phyloP scores from a whole-genome alignment of 2,888 invertebrate genomes.

The Thysanoteuthis rhombus region DNA sequence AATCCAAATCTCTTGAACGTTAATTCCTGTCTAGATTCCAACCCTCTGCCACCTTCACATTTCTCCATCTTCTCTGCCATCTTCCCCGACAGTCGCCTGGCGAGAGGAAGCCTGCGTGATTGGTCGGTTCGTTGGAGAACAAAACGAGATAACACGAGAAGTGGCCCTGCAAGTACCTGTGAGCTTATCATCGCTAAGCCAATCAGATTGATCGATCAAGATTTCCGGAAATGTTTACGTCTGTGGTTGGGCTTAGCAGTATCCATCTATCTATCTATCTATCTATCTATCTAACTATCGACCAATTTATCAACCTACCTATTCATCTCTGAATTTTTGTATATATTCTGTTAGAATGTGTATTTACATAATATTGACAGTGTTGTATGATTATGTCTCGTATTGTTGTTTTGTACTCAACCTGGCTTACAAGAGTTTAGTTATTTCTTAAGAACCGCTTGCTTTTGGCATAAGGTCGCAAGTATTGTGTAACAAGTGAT shows the following conservation, averaged over 20 bases:
- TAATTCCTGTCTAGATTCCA: neutral
- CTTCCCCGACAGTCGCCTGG: neutral
- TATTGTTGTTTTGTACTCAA: too few species aligned
- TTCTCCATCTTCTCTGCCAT: neutral
- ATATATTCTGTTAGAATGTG: too few species aligned
- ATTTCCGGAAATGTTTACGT: neutral
- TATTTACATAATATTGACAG: too few species aligned
- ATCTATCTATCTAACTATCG: neutral
- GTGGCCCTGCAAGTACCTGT: neutral
- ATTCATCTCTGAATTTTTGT: too few species aligned
- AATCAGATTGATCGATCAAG: neutral
- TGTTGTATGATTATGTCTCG: too few species aligned
- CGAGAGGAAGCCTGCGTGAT: neutral
- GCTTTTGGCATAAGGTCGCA: too few species aligned
- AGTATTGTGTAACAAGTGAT: too few species aligned
- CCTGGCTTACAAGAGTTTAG: too few species aligned
- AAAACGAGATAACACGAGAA: neutral
- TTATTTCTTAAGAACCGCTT: too few species aligned
- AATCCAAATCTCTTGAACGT: neutral
- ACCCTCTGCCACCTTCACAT: neutral
- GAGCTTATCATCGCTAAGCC: constrained; percentile 12
- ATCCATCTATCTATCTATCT: neutral
- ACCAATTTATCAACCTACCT: neutral
- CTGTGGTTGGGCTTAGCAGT: neutral
- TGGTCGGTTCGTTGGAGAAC: neutral